These are phyloP conservation scores for Apis laboriosa DNA, from an alignment of 1,140 invertebrate genomes.

Conservation along the genomic window DNA sequence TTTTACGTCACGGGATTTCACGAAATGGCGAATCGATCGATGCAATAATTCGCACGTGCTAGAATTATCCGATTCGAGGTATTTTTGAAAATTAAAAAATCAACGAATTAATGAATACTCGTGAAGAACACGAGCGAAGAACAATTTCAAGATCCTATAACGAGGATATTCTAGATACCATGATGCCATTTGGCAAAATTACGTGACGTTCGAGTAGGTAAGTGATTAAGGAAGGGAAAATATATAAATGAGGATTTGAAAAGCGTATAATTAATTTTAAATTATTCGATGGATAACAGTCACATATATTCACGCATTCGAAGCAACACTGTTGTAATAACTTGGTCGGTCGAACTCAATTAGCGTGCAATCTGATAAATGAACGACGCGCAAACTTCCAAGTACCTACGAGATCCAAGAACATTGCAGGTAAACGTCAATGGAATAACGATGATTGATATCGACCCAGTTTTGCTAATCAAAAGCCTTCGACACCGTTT, in stretches of 20 bases:
- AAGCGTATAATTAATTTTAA: background rate
- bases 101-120: too few relatives aligned
- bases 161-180: too few relatives aligned
- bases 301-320: conserved; percentile 1
- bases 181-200: too few relatives aligned
- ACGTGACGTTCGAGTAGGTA: too few relatives aligned
- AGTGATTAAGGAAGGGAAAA: background rate
- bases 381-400: conserved; percentile 50
- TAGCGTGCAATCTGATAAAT: conserved; percentile 64
- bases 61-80: too few relatives aligned
- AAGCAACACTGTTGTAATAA: conserved; percentile 29
- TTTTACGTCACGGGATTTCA: background rate
- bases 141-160: too few relatives aligned
- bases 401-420: conserved; percentile 42
- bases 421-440: conserved; percentile 45
- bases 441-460: conserved; percentile 58
- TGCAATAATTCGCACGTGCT: too few relatives aligned
- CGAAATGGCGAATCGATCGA: background rate
- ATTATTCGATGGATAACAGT: background rate
- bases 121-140: too few relatives aligned
- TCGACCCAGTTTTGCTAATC: background rate
- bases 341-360: conserved; percentile 48
- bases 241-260: too few relatives aligned
- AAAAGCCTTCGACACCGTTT: background rate
- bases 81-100: too few relatives aligned